A percentile compares a stretch with the other conserved stretches of the same genome.
phyloP scores from a whole-genome alignment of 2,113 vertebrate genomes.

The Leuciscus idus region DNA sequence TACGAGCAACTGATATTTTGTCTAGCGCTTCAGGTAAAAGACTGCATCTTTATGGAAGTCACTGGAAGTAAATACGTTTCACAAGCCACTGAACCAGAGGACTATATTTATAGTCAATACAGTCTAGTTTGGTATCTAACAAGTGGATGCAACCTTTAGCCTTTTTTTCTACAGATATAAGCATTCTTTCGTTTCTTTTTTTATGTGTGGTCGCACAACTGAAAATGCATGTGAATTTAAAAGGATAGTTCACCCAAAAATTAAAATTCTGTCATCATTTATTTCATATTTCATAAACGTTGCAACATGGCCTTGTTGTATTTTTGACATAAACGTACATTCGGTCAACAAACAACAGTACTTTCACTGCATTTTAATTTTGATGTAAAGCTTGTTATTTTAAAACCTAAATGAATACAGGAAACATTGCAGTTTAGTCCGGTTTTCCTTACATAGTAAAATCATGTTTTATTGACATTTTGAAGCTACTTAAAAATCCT shows the following conservation, averaged over 20 bases:
- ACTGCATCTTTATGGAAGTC: slow-evolving; percentile 38
- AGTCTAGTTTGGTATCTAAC: slow-evolving; percentile 54
- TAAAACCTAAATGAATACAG: background rate
- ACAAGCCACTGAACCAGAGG: slow-evolving; percentile 63
- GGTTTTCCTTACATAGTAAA: too few relatives aligned
- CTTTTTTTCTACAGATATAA: slow-evolving; percentile 47
- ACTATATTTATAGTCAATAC: slow-evolving; percentile 62
- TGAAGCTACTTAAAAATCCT: too few relatives aligned
- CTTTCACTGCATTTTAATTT: background rate
- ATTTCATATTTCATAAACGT: background rate
- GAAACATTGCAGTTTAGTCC: background rate
- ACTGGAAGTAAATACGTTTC: slow-evolving; percentile 64
- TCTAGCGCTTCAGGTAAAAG: slow-evolving; percentile 61
- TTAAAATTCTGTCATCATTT: background rate
- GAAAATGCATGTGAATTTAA: background rate
- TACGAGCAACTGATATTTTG: slow-evolving; percentile 63
- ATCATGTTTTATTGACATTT: too few relatives aligned
- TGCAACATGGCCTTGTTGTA: background rate
- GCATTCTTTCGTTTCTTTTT: background rate
- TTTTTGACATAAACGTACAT: background rate
- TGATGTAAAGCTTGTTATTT: background rate
- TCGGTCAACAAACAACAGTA: background rate
- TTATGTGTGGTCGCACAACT: background rate
- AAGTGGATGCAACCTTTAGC: slow-evolving; percentile 58
- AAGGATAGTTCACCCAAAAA: background rate